These are phyloP conservation scores for Lutraria lutraria DNA, from an alignment of 2,888 invertebrate genomes.

Conservation along the genomic window DNA sequence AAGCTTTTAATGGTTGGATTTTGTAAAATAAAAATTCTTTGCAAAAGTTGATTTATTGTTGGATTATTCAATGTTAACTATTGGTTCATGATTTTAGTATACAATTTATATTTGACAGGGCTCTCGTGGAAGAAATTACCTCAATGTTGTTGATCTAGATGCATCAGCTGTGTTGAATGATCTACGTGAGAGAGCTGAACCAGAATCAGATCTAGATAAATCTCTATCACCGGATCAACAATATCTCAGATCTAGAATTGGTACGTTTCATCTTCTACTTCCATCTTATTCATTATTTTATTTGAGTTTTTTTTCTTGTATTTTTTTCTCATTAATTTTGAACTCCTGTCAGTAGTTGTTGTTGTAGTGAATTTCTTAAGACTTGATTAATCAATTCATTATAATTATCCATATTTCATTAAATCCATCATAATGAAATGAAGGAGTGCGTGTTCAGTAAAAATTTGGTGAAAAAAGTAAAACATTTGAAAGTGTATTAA, in stretches of 20 bases:
- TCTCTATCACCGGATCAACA: conserved; percentile 64
- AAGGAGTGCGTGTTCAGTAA: too few species aligned
- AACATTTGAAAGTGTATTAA: not conserved
- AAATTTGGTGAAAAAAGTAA: not conserved
- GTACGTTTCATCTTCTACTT: conserved; percentile 31
- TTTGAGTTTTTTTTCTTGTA: not conserved
- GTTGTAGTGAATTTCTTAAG: not conserved
- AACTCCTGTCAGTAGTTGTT: not conserved
- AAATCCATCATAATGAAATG: too few species aligned
- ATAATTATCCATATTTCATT: too few species aligned
- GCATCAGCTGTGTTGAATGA: conserved; percentile 80
- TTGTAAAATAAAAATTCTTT: too few species aligned
- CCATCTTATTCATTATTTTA: not conserved
- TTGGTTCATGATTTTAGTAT: too few species aligned
- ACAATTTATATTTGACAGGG: conserved; percentile 5
- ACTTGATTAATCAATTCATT: too few species aligned
- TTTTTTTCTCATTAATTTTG: not conserved
- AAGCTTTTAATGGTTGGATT: too few species aligned
- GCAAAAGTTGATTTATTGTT: too few species aligned
- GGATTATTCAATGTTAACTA: too few species aligned
- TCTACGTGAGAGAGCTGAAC: conserved; percentile 73
- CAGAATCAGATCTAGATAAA: conserved; percentile 64
- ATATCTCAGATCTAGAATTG: conserved; percentile 59
- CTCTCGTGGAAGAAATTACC: conserved; percentile 74
- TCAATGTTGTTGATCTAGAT: conserved; percentile 83